Evolutionary conservation across 2,888 invertebrate genomes (phyloP).

Genomic region (Caenorhabditis zanzibari): DNA sequence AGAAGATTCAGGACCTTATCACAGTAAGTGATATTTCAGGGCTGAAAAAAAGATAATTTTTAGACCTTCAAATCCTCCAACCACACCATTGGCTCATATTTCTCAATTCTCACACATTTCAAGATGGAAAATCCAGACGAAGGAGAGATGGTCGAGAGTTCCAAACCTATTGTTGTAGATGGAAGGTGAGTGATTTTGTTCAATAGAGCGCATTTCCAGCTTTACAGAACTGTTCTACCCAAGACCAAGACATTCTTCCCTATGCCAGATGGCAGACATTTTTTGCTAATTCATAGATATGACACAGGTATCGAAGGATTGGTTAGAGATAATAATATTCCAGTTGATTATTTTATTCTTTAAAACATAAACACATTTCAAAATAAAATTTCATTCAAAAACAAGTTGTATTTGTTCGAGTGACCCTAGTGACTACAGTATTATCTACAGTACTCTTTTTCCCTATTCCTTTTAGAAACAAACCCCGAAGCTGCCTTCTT

Average conservation of each 20-base stretch:
- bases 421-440: not conserved
- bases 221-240: not conserved
- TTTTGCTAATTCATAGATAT: not conserved
- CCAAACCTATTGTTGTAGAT: not conserved
- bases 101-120: not conserved
- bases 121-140: not conserved
- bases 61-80: not conserved
- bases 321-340: slow-evolving; percentile 7
- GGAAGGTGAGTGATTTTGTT: not conserved
- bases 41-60: not conserved
- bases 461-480: not conserved
- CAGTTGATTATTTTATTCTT: slow-evolving; percentile 7
- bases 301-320: not conserved
- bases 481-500: not conserved
- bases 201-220: not conserved
- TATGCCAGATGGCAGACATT: not conserved
- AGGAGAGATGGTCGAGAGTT: not conserved
- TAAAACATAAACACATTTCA: too few species aligned
- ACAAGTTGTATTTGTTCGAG: not conserved
- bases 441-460: not conserved
- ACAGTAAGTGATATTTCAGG: not conserved
- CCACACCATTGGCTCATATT: slow-evolving; percentile 12
- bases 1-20: not conserved
- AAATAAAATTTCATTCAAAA: slow-evolving; percentile 3
- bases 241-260: not conserved